Percentiles rank a stretch among this genome's conserved stretches.
These are phyloP conservation scores for Alouatta palliata DNA, from an alignment of 2,113 vertebrate genomes.

Conservation along the genomic window DNA sequence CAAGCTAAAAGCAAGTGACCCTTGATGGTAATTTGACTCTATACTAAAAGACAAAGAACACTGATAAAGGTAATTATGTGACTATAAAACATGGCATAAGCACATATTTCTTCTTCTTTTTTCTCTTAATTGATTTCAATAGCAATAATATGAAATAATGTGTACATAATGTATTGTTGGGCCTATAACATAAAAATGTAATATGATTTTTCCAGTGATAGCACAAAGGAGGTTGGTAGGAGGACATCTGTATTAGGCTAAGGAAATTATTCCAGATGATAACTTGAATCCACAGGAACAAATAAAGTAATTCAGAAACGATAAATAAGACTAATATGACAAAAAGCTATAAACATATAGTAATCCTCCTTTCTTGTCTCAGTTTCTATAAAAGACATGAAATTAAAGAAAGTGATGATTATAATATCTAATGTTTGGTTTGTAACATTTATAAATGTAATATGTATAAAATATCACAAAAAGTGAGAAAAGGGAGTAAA, in stretches of 20 bases:
- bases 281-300: not conserved
- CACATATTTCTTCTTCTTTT: not conserved
- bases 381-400: conserved; percentile 25
- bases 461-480: not conserved
- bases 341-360: not conserved
- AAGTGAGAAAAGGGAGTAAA: not conserved
- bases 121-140: conserved; percentile 22
- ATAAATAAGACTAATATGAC: not conserved
- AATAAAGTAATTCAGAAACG: not conserved
- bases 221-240: not conserved
- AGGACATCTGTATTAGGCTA: not conserved
- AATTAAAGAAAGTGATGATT: conserved; percentile 39
- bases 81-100: not conserved
- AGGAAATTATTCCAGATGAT: not conserved
- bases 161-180: not conserved
- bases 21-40: not conserved
- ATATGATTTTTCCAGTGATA: not conserved
- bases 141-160: not conserved
- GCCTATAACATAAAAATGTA: not conserved
- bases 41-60: not conserved
- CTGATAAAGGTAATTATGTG: not conserved
- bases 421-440: not conserved
- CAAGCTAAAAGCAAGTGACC: not conserved
- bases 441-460: not conserved
- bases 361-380: not conserved